Conservation (phyloP, 2,888 invertebrate genomes). For the Clepsis dumicolana region DNA sequence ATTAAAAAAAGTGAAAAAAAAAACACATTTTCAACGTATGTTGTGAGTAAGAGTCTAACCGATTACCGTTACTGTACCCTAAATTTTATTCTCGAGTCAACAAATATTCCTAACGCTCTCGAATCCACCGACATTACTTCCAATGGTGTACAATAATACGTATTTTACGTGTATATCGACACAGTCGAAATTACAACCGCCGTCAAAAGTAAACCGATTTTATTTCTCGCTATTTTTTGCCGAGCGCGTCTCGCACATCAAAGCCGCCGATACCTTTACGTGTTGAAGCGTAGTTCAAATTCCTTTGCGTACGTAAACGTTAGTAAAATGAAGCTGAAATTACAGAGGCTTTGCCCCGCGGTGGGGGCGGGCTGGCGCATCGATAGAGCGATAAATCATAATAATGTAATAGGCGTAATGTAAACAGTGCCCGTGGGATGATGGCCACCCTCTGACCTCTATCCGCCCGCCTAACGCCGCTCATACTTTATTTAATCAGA, state of each 20-base stretch:
- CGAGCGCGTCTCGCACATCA: constrained; percentile 59
- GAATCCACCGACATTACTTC: constrained; percentile 30
- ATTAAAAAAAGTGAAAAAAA: background rate
- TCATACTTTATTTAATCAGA: constrained; percentile 58
- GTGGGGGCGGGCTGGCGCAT: constrained; percentile 60
- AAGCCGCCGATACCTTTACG: constrained; percentile 73
- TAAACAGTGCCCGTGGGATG: constrained; percentile 72
- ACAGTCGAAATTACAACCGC: constrained; percentile 39
- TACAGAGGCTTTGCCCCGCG: constrained; percentile 58
- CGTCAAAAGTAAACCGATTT: constrained; percentile 33
- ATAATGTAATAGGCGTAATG: constrained; percentile 80
- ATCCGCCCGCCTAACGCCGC: constrained; percentile 53
- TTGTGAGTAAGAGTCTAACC: background rate
- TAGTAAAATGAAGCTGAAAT: constrained; percentile 75
- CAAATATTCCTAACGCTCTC: constrained; percentile 22
- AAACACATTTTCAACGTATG: background rate
- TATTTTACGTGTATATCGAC: constrained; percentile 37
- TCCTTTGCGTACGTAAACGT: constrained; percentile 71
- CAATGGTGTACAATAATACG: constrained; percentile 36
- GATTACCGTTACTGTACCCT: background rate
- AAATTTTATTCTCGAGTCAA: constrained; percentile 18
- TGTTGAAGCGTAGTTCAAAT: constrained; percentile 75
- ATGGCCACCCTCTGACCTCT: constrained; percentile 52
- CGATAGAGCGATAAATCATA: constrained; percentile 84
- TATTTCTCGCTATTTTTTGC: constrained; percentile 36